Conservation (phyloP, 2,797 vertebrate species). For the Dryobates pubescens region DNA sequence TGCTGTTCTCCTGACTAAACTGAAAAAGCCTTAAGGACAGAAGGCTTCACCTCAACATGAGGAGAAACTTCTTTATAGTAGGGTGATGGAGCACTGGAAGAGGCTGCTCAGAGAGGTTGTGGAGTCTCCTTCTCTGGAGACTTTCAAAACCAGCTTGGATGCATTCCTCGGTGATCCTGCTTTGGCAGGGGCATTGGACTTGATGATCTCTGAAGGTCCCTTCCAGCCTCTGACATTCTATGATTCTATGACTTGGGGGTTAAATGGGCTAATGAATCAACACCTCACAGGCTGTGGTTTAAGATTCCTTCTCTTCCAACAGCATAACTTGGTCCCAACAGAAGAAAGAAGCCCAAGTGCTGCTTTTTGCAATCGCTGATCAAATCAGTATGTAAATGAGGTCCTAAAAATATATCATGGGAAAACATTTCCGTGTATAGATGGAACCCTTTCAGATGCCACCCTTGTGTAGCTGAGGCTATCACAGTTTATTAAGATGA, state of each 20-base stretch:
- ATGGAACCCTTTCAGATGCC: neutral
- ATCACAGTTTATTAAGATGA: neutral
- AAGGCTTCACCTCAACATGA: too few relatives aligned
- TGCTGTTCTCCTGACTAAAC: neutral
- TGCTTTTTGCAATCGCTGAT: neutral
- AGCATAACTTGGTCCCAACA: neutral
- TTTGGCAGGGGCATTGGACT: too few relatives aligned
- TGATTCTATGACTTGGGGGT: neutral
- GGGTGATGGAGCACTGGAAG: too few relatives aligned
- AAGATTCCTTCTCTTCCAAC: rapidly evolving
- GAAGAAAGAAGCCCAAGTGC: neutral
- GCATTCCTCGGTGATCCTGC: too few relatives aligned
- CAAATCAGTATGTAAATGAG: neutral
- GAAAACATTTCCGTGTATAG: neutral
- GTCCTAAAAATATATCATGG: neutral
- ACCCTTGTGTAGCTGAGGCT: neutral
- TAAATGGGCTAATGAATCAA: rapidly evolving
- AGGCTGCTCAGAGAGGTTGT: too few relatives aligned
- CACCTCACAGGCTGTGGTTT: neutral
- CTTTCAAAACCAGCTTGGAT: too few relatives aligned
- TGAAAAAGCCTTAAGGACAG: neutral
- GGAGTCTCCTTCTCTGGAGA: too few relatives aligned
- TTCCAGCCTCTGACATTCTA: too few relatives aligned
- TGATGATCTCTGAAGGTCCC: too few relatives aligned
- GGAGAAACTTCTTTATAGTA: too few relatives aligned